phyloP scores from a whole-genome alignment of 2,113 vertebrate species.

The Pimephales promelas region DNA sequence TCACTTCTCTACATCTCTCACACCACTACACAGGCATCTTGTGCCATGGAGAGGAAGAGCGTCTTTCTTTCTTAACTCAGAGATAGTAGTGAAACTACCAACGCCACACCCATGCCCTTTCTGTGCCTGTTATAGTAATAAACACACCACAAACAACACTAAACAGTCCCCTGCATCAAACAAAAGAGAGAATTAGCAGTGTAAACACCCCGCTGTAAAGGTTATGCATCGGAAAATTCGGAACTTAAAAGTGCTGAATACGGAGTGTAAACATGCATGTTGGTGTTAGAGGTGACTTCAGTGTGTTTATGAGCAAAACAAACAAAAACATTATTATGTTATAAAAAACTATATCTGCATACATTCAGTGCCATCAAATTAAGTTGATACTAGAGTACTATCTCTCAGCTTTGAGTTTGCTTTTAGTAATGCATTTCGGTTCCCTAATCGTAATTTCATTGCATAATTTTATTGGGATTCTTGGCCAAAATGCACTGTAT shows the following conservation, averaged over 20 bases:
- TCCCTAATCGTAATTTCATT: too few relatives aligned
- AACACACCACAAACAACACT: conserved; percentile 35
- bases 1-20: conserved; percentile 24
- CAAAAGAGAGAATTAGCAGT: conserved; percentile 9
- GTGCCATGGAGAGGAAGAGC: conserved; percentile 26
- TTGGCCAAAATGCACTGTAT: too few relatives aligned
- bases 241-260: background rate
- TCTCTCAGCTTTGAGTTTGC: too few relatives aligned
- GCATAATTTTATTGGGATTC: too few relatives aligned
- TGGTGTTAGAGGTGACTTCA: conserved; percentile 14
- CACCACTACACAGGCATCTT: conserved; percentile 21
- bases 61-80: conserved; percentile 39
- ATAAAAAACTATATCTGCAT: too few relatives aligned
- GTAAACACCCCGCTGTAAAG: conserved; percentile 16
- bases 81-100: conserved; percentile 38
- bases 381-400: too few relatives aligned
- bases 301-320: background rate
- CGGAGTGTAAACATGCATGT: background rate
- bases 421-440: too few relatives aligned
- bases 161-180: conserved; percentile 4
- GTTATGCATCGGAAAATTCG: background rate
- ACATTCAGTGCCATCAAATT: too few relatives aligned
- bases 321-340: background rate
- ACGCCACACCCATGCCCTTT: conserved; percentile 45
- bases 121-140: conserved; percentile 19